phyloP scores from a whole-genome alignment of 2,113 vertebrate genomes.

The Gymnobelideus leadbeateri region DNA sequence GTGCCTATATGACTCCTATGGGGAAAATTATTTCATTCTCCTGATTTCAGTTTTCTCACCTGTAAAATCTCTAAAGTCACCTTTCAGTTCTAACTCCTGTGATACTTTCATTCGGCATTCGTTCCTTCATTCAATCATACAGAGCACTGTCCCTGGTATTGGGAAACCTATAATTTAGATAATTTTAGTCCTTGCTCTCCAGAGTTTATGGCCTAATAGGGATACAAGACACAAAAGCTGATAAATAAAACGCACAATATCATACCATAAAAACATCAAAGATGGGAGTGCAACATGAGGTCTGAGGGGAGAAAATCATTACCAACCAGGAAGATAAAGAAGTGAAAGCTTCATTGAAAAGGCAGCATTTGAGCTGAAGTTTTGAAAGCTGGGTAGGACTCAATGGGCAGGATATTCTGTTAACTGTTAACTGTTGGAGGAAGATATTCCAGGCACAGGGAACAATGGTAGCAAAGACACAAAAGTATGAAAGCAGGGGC shows the following conservation, averaged over 20 bases:
- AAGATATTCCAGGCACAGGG: neutral
- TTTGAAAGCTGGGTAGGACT: neutral
- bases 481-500: neutral
- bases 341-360: neutral
- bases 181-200: neutral
- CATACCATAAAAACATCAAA: neutral
- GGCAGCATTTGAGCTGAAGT: neutral
- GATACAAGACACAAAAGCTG: neutral
- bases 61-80: neutral
- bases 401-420: neutral
- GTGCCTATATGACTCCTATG: neutral
- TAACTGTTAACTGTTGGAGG: neutral
- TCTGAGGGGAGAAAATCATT: neutral
- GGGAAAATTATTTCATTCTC: neutral
- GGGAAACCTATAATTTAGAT: neutral
- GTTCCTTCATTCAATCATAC: neutral
- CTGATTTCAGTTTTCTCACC: conserved; percentile 7
- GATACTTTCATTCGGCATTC: neutral
- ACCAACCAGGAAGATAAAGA: neutral
- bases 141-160: neutral
- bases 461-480: neutral
- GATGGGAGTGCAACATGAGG: neutral
- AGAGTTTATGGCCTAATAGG: neutral
- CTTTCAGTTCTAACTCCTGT: neutral
- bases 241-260: neutral